Evolutionary conservation across 1,140 invertebrate genomes (phyloP).

Genomic region (Magallana angulata): DNA sequence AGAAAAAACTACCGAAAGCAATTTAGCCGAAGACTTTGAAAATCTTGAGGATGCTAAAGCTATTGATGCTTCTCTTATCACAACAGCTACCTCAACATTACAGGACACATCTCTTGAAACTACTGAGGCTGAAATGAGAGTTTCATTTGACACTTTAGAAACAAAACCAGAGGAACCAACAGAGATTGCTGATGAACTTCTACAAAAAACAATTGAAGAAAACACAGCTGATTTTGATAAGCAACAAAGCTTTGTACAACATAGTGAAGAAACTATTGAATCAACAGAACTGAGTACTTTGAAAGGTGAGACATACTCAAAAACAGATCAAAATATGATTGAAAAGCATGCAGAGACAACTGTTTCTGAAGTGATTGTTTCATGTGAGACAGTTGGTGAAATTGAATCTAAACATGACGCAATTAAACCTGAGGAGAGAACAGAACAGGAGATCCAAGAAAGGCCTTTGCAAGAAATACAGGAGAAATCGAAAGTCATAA

Average conservation of each 20-base stretch:
- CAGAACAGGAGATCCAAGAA: neutral
- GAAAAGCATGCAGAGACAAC: neutral
- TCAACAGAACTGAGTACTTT: neutral
- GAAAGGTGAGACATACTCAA: neutral
- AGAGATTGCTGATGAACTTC: neutral
- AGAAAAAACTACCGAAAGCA: neutral
- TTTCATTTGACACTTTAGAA: neutral
- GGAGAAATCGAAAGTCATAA: neutral
- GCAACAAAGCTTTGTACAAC: neutral
- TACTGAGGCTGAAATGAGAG: neutral
- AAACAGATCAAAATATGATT: neutral
- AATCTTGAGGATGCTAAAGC: neutral
- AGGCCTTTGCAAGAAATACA: neutral
- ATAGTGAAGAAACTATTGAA: neutral
- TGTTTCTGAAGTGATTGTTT: neutral
- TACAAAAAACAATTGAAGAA: neutral
- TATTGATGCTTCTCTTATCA: neutral
- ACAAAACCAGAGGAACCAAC: neutral
- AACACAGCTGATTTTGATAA: neutral
- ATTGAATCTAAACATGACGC: neutral
- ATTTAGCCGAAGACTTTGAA: neutral
- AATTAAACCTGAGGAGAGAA: neutral
- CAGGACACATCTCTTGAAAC: neutral
- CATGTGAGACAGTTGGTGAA: constrained; percentile 5
- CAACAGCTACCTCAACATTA: neutral